A percentile compares a stretch with the other conserved stretches of the same genome.
These are phyloP conservation scores for Orius laevigatus DNA, from an alignment of 1,140 invertebrate species.

Conservation along the genomic window DNA sequence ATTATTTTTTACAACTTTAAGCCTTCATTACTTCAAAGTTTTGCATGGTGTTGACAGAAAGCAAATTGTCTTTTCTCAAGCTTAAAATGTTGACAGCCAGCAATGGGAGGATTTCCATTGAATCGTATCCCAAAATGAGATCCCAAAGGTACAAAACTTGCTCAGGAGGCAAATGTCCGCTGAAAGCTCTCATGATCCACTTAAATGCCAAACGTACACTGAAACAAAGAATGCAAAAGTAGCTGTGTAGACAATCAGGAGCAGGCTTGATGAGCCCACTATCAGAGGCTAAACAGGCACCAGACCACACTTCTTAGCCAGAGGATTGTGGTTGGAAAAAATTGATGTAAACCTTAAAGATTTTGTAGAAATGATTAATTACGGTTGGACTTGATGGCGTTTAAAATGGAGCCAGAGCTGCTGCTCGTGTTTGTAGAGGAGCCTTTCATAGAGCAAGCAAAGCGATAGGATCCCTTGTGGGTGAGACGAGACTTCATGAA, in stretches of 20 bases:
- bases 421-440: constrained; percentile 81
- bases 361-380: constrained; percentile 34
- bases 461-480: constrained; percentile 67
- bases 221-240: constrained; percentile 21
- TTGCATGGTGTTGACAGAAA: constrained; percentile 11
- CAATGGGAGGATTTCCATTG: constrained; percentile 72
- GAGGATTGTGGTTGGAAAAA: constrained; percentile 1
- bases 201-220: constrained; percentile 84
- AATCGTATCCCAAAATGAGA: constrained; percentile 77
- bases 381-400: constrained; percentile 78
- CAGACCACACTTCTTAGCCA: constrained; percentile 5
- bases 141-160: constrained; percentile 88
- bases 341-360: too few species aligned
- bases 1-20: too few species aligned
- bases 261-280: too few species aligned
- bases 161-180: constrained; percentile 79
- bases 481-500: constrained; percentile 82
- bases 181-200: constrained; percentile 90
- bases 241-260: too few species aligned
- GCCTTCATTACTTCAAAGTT: constrained; percentile 12
- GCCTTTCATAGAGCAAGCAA: constrained; percentile 70
- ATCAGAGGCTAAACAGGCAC: too few species aligned
- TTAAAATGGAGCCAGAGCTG: constrained; percentile 79
- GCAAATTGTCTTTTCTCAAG: constrained; percentile 67
- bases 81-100: constrained; percentile 79